Percentiles rank a stretch among this genome's conserved stretches.
Evolutionary conservation across 23 tunicate genomes (phyloP).

Genomic region (Ascidia mentula): DNA sequence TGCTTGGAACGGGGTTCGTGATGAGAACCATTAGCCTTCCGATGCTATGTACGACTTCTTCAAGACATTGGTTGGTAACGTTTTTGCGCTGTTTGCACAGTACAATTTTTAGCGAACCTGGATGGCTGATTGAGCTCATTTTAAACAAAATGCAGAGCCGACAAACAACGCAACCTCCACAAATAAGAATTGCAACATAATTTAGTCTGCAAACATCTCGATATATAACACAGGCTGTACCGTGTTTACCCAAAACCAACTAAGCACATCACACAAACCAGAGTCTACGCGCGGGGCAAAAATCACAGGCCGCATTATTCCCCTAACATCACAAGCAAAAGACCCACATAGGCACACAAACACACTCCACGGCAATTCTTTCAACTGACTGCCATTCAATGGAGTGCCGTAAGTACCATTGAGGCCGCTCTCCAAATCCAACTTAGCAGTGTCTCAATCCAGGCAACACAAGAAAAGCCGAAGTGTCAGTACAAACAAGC

Average conservation of each 20-base stretch:
- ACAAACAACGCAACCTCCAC: no score
- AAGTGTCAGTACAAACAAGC: slow-evolving; percentile 11
- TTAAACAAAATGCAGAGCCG: no score
- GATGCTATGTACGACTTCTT: no score
- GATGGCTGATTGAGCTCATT: no score
- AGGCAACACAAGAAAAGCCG: not conserved
- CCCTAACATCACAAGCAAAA: slow-evolving; percentile 10
- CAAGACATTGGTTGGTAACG: no score
- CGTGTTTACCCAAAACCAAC: not conserved
- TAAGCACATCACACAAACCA: not conserved
- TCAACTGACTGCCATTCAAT: slow-evolving; percentile 10
- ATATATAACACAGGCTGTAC: no score
- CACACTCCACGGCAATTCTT: slow-evolving; percentile 9
- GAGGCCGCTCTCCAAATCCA: not conserved
- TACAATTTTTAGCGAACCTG: no score
- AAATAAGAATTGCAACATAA: no score
- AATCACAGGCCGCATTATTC: slow-evolving; percentile 7
- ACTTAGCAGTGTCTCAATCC: slow-evolving; percentile 9
- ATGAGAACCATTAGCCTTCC: no score
- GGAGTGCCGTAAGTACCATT: not conserved
- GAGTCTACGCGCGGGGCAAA: not conserved
- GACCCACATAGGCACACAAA: slow-evolving; percentile 10
- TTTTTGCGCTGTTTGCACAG: no score
- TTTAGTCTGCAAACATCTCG: no score
- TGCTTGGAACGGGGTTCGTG: no score